These are phyloP conservation scores for Lophius piscatorius DNA, from an alignment of 2,113 vertebrate species.

Conservation along the genomic window DNA sequence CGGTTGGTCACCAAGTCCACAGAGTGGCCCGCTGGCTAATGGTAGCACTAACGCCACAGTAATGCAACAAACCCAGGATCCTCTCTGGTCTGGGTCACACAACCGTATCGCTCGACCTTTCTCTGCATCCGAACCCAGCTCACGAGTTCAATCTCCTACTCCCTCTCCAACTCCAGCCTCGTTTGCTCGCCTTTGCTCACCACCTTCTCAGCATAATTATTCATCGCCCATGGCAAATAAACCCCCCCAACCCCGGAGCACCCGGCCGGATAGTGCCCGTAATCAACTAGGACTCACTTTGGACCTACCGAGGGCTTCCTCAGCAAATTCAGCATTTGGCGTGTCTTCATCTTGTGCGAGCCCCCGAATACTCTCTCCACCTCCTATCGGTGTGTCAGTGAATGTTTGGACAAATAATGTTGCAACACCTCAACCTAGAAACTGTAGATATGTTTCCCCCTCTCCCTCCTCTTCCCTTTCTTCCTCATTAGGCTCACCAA, in stretches of 20 bases:
- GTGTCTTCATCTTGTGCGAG: slow-evolving; percentile 60
- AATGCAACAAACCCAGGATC: slow-evolving; percentile 34
- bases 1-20: slow-evolving; percentile 21
- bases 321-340: slow-evolving; percentile 25
- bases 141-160: slow-evolving; percentile 79
- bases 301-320: slow-evolving; percentile 62
- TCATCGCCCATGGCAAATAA: slow-evolving; percentile 66
- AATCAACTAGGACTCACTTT: slow-evolving; percentile 69
- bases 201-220: slow-evolving; percentile 61
- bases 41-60: background rate
- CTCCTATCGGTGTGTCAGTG: slow-evolving; percentile 73
- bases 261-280: slow-evolving; percentile 40
- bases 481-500: slow-evolving; percentile 41
- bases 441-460: slow-evolving; percentile 24
- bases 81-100: slow-evolving; percentile 56
- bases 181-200: slow-evolving; percentile 71
- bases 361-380: slow-evolving; percentile 72
- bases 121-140: slow-evolving; percentile 81
- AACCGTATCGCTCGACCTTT: slow-evolving; percentile 77
- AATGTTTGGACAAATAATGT: slow-evolving; percentile 67
- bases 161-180: slow-evolving; percentile 53
- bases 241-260: slow-evolving; percentile 68
- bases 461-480: slow-evolving; percentile 38
- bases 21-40: slow-evolving; percentile 26
- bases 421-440: slow-evolving; percentile 69